A percentile compares a stretch with the other conserved stretches of the same genome.
Conservation (phyloP, 1,140 invertebrate species). For the Drosophila suzukii region DNA sequence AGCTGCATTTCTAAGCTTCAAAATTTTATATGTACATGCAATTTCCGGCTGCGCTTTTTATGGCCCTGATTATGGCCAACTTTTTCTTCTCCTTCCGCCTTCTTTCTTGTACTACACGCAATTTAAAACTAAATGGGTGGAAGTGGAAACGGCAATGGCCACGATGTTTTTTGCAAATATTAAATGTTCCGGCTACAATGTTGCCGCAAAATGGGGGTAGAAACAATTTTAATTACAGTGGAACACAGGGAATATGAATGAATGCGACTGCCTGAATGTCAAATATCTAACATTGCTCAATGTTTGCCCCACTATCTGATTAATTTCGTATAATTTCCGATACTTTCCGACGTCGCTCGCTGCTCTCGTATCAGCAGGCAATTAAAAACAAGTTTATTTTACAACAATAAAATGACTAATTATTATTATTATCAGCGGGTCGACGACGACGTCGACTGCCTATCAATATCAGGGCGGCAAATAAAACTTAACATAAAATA, state of each 20-base stretch:
- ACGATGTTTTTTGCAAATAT: constrained; percentile 48
- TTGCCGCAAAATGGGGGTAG: constrained; percentile 14
- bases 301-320: constrained; percentile 35
- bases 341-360: constrained; percentile 29
- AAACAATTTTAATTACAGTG: constrained; percentile 34
- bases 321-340: constrained; percentile 52
- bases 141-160: constrained; percentile 31
- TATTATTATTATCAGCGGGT: constrained; percentile 73
- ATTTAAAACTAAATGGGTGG: constrained; percentile 57
- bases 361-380: constrained; percentile 55
- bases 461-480: constrained; percentile 73
- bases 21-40: constrained; percentile 60
- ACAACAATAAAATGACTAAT: constrained; percentile 82
- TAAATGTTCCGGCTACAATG: constrained; percentile 56
- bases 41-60: constrained; percentile 56
- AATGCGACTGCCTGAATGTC: constrained; percentile 1
- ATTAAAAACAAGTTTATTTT: constrained; percentile 82
- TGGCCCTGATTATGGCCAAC: constrained; percentile 50
- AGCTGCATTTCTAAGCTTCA: constrained; percentile 36
- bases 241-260: constrained; percentile 8
- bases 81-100: constrained; percentile 30
- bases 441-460: constrained; percentile 16
- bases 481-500: constrained; percentile 81
- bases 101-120: constrained; percentile 49
- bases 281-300: constrained; percentile 31